Evolutionary conservation across 2,888 invertebrate species (phyloP), one percentile per base, ranked within the genome.

Genomic region (Bellardia bayeri): DNA sequence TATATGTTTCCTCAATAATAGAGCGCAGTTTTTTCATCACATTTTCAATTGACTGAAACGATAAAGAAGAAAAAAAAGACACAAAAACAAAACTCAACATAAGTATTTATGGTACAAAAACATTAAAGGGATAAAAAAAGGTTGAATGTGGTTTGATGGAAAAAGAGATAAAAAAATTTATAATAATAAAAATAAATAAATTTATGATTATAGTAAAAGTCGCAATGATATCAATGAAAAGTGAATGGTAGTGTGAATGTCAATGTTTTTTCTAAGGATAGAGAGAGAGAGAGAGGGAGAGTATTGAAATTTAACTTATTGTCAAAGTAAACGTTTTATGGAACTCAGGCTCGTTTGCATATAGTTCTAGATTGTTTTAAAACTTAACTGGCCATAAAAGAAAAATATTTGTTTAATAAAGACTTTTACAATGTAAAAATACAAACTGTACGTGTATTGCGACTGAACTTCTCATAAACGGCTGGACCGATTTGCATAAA

Each of bases 1-100:
- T 94, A 88, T 95, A 95, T 83, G 98, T 95, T 94, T 97, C 97
- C 90, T 96, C 95, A 89, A 96, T 95, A 54, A 97, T 93, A 3
- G 92, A 94, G 90, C 96, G 96, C 92, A 97, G 97, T 91, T 94
- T 94, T 90, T 95, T 94, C 91, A 98, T 97, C 92, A 96, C 96
- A 89, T 95, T 94, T 56, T 96, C 94, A 92, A 96, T 97, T 90
- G 96, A 96, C 95, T 96, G 91, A 69, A 83, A 85, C 56, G 78
- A 71, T 4, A 84, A 63, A 11, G 7, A 63, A 51, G 37, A n/a
- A 51, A 37, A 58, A 2, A 8, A 11, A 54, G 16, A 3, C 16
- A 58, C 0, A 11, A 11, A 54, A 13, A 3, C 16, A 42, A 54
- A 75, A 75, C 40, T 51, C 6, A 23, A 71, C 14, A 71, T 8